Conservation (phyloP, 2,888 invertebrate species). For the Rhagophthalmus giganteus region DNA sequence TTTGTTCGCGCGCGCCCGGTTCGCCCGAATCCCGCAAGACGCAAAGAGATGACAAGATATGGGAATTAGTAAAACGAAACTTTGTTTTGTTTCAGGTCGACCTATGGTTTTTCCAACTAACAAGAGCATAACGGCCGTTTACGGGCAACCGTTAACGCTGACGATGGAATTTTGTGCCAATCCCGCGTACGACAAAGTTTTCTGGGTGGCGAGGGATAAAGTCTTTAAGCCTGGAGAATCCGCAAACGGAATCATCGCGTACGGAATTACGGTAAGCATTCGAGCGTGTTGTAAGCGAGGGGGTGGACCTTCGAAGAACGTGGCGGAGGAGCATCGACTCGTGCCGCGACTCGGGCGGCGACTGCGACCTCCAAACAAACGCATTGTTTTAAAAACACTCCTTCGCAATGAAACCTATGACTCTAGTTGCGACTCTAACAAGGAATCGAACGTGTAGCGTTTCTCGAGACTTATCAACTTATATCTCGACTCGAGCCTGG, state of each 20-base stretch:
- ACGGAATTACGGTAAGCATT: conserved; percentile 60
- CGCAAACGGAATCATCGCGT: conserved; percentile 57
- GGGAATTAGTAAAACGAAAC: no score
- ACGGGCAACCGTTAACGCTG: conserved; percentile 69
- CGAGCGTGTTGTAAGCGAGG: no score
- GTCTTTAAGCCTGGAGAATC: conserved; percentile 61
- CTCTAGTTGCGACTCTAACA: neutral
- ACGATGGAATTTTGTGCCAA: conserved; percentile 78
- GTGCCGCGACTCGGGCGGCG: no score
- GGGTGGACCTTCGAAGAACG: no score
- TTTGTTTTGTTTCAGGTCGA: conserved; percentile 59
- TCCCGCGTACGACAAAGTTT: conserved; percentile 66
- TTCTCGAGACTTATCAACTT: no score
- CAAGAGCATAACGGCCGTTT: conserved; percentile 68
- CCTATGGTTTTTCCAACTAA: conserved; percentile 69
- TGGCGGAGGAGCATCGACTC: neutral
- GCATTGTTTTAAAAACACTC: no score
- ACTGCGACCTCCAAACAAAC: no score
- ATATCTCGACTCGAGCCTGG: no score
- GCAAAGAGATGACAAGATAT: no score
- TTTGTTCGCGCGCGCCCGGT: conserved; percentile 31
- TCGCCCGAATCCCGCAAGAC: conserved; percentile 40
- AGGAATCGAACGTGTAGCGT: no score
- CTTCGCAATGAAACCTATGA: neutral
- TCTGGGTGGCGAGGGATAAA: conserved; percentile 64